Conservation (phyloP, 2,888 invertebrate genomes). For the Xylocampa areola region DNA sequence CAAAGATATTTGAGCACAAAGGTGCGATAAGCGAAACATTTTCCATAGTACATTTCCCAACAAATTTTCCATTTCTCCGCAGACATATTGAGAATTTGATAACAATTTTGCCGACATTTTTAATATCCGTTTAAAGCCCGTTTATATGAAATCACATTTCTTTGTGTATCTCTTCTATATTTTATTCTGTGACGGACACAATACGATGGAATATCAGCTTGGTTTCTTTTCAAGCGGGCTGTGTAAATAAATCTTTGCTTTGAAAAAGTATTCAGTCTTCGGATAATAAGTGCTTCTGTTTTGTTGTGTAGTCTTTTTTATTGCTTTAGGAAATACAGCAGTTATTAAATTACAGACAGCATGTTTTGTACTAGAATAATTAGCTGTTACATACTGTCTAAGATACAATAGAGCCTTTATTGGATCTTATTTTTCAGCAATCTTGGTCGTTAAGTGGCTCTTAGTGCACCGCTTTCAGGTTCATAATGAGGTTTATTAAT, state of each 20-base stretch:
- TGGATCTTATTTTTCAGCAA: too few relatives aligned
- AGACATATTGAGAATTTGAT: constrained; percentile 34
- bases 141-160: constrained; percentile 40
- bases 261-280: constrained; percentile 29
- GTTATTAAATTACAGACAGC: too few relatives aligned
- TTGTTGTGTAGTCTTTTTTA: too few relatives aligned
- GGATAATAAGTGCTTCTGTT: constrained; percentile 6
- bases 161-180: constrained; percentile 30
- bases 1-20: constrained; percentile 35
- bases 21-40: constrained; percentile 26
- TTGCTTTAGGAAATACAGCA: too few relatives aligned
- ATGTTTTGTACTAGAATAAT: too few relatives aligned
- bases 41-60: constrained; percentile 37
- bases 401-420: too few relatives aligned
- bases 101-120: constrained; percentile 49
- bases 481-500: too few relatives aligned
- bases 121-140: constrained; percentile 54
- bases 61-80: constrained; percentile 30
- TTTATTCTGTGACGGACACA: constrained; percentile 42
- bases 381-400: too few relatives aligned
- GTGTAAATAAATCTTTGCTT: constrained; percentile 48
- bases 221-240: constrained; percentile 32
- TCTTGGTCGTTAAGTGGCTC: too few relatives aligned
- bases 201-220: constrained; percentile 30
- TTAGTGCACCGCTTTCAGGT: too few relatives aligned